Evolutionary conservation across 2,888 invertebrate genomes (phyloP).

Genomic region (Unio delphinus): DNA sequence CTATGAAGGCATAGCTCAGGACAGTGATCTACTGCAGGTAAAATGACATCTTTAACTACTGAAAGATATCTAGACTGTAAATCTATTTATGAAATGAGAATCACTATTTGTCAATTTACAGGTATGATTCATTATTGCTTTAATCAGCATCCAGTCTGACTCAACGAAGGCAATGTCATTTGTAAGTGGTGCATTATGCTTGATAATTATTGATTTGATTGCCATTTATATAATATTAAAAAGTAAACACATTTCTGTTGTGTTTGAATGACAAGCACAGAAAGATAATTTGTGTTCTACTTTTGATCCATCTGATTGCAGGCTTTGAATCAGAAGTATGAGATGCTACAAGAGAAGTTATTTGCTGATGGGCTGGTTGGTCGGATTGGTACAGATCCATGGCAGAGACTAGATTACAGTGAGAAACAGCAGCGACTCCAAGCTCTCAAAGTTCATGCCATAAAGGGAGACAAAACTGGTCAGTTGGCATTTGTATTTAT

Average conservation of each 20-base stretch:
- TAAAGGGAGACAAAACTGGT: constrained; percentile 33
- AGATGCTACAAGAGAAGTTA: constrained; percentile 47
- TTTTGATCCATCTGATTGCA: constrained; percentile 7
- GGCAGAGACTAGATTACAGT: constrained; percentile 33
- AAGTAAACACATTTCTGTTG: no score
- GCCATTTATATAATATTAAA: no score
- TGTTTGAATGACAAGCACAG: neutral
- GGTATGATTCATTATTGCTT: no score
- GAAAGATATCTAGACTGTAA: no score
- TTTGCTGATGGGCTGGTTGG: constrained; percentile 38
- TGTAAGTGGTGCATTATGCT: no score
- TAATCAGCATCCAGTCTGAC: no score
- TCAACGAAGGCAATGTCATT: no score
- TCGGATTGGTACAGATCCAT: constrained; percentile 33
- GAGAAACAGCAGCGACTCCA: constrained; percentile 37
- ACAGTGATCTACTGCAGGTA: constrained; percentile 54
- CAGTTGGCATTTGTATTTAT: constrained; percentile 5
- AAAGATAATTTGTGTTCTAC: neutral
- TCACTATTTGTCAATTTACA: no score
- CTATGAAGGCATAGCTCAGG: constrained; percentile 53
- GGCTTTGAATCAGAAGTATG: constrained; percentile 54
- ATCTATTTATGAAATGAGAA: no score
- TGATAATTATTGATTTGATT: no score
- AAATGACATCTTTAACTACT: neutral
- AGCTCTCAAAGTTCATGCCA: constrained; percentile 22